A percentile compares a stretch with the other conserved stretches of the same genome.
phyloP scores from a whole-genome alignment of 2,888 invertebrate species.

The Gymnocheta viridis region DNA sequence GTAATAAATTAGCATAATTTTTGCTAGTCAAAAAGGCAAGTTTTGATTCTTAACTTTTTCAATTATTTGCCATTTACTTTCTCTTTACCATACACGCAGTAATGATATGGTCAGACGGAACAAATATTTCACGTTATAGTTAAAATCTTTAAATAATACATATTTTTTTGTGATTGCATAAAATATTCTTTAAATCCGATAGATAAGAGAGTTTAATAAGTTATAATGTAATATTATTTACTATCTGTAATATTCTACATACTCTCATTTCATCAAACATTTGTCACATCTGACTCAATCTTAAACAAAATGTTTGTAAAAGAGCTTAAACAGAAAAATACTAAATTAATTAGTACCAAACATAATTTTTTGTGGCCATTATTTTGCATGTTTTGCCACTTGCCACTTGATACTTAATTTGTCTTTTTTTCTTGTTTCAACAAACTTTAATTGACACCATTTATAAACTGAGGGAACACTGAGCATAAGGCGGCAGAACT shows the following conservation, averaged over 20 bases:
- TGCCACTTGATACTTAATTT: conserved; percentile 47
- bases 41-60: conserved; percentile 33
- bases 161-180: too few relatives aligned
- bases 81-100: neutral
- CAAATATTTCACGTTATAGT: too few relatives aligned
- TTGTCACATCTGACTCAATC: neutral
- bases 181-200: too few relatives aligned
- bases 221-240: too few relatives aligned
- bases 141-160: too few relatives aligned
- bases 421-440: conserved; percentile 6
- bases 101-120: neutral
- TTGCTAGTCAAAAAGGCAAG: neutral
- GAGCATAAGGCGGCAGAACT: neutral
- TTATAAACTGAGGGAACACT: conserved; percentile 22
- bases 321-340: neutral
- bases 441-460: conserved; percentile 53
- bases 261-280: too few relatives aligned
- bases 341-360: neutral
- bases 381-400: neutral
- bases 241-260: too few relatives aligned
- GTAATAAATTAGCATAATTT: conserved; percentile 7
- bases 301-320: neutral
- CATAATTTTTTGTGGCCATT: conserved; percentile 5
- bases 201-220: too few relatives aligned
- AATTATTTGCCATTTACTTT: neutral